Conservation (phyloP, 2,888 invertebrate species). For the Phania funesta region DNA sequence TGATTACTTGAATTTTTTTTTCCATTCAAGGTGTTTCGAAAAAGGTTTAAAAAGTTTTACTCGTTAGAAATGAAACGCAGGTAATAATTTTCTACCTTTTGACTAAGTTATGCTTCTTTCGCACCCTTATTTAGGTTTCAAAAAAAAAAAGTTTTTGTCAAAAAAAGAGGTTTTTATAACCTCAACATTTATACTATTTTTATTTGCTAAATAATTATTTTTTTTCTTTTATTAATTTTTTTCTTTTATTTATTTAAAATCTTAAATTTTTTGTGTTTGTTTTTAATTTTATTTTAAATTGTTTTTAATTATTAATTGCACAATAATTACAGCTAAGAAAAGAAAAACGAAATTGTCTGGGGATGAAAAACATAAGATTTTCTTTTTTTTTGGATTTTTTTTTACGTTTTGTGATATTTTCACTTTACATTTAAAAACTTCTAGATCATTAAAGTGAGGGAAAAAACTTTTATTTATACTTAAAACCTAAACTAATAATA, state of each 20-base stretch:
- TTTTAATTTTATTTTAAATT: slow-evolving; percentile 30
- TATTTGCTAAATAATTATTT: neutral
- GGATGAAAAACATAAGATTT: slow-evolving; percentile 12
- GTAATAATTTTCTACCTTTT: no score
- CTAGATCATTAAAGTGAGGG: neutral
- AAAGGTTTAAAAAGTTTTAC: no score
- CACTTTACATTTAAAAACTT: neutral
- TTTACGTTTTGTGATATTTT: neutral
- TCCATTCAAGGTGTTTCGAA: no score
- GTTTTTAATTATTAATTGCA: slow-evolving; percentile 64
- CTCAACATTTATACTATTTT: neutral
- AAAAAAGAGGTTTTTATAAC: neutral
- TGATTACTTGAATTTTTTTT: no score
- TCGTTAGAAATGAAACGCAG: no score
- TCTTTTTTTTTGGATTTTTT: neutral
- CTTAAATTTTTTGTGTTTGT: slow-evolving; percentile 48
- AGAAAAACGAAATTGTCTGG: slow-evolving; percentile 29
- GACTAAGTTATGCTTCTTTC: no score
- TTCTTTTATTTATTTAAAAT: slow-evolving; percentile 63
- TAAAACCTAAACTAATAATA: slow-evolving; percentile 18
- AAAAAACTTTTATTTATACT: slow-evolving; percentile 3
- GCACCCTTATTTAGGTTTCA: no score
- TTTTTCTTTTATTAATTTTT: slow-evolving; percentile 38
- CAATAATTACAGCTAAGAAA: slow-evolving; percentile 66
- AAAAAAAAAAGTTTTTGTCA: neutral